Conservation (phyloP, 2,888 invertebrate species). For the Chloromyia formosa region DNA sequence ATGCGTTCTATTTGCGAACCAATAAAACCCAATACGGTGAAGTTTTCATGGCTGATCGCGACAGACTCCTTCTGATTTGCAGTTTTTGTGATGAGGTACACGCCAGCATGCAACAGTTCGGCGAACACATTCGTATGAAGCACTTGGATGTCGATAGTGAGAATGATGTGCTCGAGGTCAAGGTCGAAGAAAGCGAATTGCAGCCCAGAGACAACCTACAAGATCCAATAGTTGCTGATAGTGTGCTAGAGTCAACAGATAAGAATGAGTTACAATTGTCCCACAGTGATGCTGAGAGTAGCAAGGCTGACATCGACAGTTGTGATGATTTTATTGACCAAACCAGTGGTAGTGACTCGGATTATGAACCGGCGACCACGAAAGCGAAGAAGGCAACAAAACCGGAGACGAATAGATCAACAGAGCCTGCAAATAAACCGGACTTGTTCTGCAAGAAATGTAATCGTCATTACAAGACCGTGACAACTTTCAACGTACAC, state of each 20-base stretch:
- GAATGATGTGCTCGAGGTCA: neutral
- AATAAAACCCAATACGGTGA: conserved; percentile 11
- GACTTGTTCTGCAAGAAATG: conserved; percentile 8
- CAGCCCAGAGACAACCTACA: too few species aligned
- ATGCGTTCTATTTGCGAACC: neutral
- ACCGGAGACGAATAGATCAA: neutral
- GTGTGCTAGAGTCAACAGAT: too few species aligned
- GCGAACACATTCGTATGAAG: neutral
- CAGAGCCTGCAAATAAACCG: too few species aligned
- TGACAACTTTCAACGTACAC: conserved; percentile 4
- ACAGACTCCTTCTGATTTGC: conserved; percentile 15
- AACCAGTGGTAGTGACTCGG: neutral
- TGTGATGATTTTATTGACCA: too few species aligned
- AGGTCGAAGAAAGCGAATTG: neutral
- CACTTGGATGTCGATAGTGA: neutral
- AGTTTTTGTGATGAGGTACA: conserved; percentile 4
- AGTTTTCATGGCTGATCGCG: neutral
- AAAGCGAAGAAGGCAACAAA: neutral
- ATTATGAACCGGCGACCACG: neutral
- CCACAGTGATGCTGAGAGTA: too few species aligned
- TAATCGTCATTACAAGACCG: conserved; percentile 21
- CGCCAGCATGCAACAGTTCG: conserved; percentile 11
- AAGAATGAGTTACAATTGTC: too few species aligned
- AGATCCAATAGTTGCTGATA: neutral
- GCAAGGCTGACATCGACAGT: neutral